Base-by-base conservation (phyloP, 2,797 vertebrate species). In the Thunnus albacares region DNA sequence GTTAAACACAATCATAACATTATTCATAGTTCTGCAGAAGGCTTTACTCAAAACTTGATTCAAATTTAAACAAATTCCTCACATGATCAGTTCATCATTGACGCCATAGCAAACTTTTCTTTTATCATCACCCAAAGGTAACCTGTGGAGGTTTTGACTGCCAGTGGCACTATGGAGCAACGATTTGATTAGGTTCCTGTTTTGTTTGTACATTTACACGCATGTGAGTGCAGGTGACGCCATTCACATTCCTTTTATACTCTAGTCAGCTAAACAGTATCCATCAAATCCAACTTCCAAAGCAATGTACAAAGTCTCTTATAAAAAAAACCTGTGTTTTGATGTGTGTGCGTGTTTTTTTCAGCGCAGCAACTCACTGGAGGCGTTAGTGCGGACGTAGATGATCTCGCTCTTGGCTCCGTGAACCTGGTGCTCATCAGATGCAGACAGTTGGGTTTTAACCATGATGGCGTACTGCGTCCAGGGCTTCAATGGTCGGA, bases 391-490 rank as follows among this genome's bases (percentile, higher is more conserved):
- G 82, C 97, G 96, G 70, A 99, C 92, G 0, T 99, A 99, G 91
- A 98, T 97, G 90, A 99, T 99, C 71, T 98, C 93, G 1, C 97
- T 99, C 94, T 99, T 99, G 22, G 98, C 98, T 12, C 98, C 98
- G 0, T 97, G 96, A 0, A 96, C 96, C 71, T 97, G 95, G 18
- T 96, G 96, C 74, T 99, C 98, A 0, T 99, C 98, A 0, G 97
- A 97, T 38, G 97, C 96, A 28, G 98, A 98, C 77, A 99, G 96
- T 81, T 99, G 92, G 0, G 98, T 98, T 93, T 98, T 99, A 28
- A 99, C 97, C 81, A 99, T 98, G 77, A 99, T 96, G 71, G 98
- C 98, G 0, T 99, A 99, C 77, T 99, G 98, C 0, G 98, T 99
- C 97, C 97, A 99, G 6, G 98, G 97, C 85, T 99, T 99, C 74